Conservation (phyloP, 2,888 invertebrate species). For the Proisotoma minuta region DNA sequence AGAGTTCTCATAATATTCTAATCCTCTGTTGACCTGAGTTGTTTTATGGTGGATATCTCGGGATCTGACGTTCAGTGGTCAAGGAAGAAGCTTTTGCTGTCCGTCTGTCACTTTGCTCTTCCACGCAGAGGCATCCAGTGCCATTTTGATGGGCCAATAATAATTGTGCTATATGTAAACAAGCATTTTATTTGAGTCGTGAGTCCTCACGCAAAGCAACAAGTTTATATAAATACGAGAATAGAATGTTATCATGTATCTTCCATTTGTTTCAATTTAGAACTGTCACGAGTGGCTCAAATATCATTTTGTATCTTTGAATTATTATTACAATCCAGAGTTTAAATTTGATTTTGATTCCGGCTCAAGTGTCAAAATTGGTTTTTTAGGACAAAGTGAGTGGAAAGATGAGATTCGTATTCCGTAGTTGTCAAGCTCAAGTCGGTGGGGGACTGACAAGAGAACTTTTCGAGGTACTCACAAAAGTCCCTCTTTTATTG, state of each 20-base stretch:
- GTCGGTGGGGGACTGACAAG: slow-evolving; percentile 45
- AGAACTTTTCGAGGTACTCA: slow-evolving; percentile 38
- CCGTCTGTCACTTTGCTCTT: slow-evolving; percentile 20
- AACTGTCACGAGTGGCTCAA: neutral
- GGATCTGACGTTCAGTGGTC: neutral
- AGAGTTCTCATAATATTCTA: too few species aligned
- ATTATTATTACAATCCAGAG: neutral
- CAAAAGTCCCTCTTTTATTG: slow-evolving; percentile 43
- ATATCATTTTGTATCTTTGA: neutral
- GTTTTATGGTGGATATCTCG: too few species aligned
- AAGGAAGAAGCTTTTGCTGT: slow-evolving; percentile 1
- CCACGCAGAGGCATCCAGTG: slow-evolving; percentile 7
- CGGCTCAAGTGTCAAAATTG: slow-evolving; percentile 4
- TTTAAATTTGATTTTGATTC: neutral
- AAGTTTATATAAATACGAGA: too few species aligned
- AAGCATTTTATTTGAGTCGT: neutral
- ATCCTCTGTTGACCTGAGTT: too few species aligned
- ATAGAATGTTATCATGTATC: too few species aligned
- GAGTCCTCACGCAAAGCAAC: neutral
- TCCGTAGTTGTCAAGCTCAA: slow-evolving; percentile 44
- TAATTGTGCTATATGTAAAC: slow-evolving; percentile 1
- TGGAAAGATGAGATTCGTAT: slow-evolving; percentile 21
- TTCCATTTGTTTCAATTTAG: neutral
- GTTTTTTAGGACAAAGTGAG: neutral
- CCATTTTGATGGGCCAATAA: slow-evolving; percentile 17